Evolutionary conservation across 2,888 invertebrate genomes (phyloP), one percentile per base, ranked within the genome.

Genomic region (Tinea trinotella): DNA sequence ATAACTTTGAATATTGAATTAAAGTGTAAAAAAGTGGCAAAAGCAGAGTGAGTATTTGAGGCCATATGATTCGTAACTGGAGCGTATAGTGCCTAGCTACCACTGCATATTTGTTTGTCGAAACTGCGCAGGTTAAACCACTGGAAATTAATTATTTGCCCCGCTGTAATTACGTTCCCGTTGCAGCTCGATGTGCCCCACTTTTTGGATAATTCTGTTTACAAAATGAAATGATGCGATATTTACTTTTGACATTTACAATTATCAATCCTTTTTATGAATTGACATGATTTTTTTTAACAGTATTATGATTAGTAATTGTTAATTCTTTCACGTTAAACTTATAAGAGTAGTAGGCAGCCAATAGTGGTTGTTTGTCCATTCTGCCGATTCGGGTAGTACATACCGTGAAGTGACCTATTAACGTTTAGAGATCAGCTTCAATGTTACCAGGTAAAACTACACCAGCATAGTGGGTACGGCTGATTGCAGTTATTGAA

Each of bases 101-200:
- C 40, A 19, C 50, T 20, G 50, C 50, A 50, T 50, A 50, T 50
- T 50, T 68, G 67, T 70, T 70, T 65, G 60, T 60, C 60, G 64
- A 65, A 62, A 64, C 62, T 60, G 59, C 63, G 60, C 54, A 18
- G 62, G 66, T 61, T 70, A 61, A 68, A 65, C 68, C 60, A 61
- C 65, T 60, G 68, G 70, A 68, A 76, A 78, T 76, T 77, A 76
- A 79, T 78, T 68, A 74, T 74, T 74, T 70, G 68, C 59, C 62
- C 12, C 57, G 62, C 62, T 64, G 67, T 75, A 77, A 78, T 78
- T 74, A 76, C 71, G 64, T 49, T 49, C 46, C 48, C 61, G 64
- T 63, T 68, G 67, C 69, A 68, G 70, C 70, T 72, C 64, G 64
- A 70, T 72, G 65, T 68, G 72, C 68, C 73, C 73, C 63, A 69